Evolutionary conservation across 1,140 invertebrate species (phyloP).

Genomic region (Sarcophaga bullata): DNA sequence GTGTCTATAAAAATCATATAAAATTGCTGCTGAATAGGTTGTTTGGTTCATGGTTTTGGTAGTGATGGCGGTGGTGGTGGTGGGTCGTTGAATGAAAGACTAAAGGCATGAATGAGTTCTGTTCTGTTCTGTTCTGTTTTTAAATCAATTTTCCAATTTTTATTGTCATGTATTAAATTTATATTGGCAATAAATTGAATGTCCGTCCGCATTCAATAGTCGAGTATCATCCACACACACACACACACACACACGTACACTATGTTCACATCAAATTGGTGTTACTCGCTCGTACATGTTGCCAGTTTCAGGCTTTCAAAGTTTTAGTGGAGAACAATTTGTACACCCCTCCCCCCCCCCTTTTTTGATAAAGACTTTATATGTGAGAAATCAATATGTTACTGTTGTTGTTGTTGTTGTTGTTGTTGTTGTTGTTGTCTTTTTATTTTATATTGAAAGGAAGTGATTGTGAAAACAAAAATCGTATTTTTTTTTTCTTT

Average conservation of each 20-base stretch:
- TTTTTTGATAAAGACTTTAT: too few relatives aligned
- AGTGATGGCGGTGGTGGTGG: constrained; percentile 6
- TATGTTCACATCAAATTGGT: neutral
- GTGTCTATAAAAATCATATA: constrained; percentile 32
- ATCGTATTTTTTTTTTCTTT: neutral
- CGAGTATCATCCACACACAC: neutral
- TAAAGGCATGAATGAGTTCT: constrained; percentile 1
- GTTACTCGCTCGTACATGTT: too few relatives aligned
- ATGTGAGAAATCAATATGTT: too few relatives aligned
- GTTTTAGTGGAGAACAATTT: too few relatives aligned
- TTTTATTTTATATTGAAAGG: constrained; percentile 1
- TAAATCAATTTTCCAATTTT: constrained; percentile 36
- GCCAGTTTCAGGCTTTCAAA: too few relatives aligned
- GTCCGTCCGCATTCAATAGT: too few relatives aligned
- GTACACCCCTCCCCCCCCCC: too few relatives aligned
- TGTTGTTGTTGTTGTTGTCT: neutral
- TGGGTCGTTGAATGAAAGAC: neutral
- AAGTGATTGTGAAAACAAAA: constrained; percentile 18
- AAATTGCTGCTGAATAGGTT: neutral
- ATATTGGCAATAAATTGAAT: constrained; percentile 40
- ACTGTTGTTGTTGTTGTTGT: neutral
- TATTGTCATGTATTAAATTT: constrained; percentile 40
- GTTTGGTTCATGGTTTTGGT: constrained; percentile 8
- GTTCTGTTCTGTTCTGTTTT: neutral
- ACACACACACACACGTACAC: neutral